Conservation (phyloP, 2,888 invertebrate genomes). For the Hofmannophila pseudospretella region DNA sequence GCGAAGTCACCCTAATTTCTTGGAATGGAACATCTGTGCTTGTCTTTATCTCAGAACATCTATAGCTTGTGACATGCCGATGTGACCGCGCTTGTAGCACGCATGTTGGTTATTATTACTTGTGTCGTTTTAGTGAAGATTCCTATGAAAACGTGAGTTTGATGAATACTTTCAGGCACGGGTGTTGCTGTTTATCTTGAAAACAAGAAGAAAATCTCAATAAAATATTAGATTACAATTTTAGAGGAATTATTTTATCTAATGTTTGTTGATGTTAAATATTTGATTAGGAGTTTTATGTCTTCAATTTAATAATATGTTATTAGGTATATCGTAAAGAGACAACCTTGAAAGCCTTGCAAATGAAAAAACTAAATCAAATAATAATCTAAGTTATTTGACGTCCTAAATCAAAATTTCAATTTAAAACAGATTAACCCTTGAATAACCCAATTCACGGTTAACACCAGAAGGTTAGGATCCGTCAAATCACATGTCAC, state of each 20-base stretch:
- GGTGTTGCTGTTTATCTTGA: too few species aligned
- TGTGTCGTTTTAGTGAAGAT: slow-evolving; percentile 4
- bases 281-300: too few species aligned
- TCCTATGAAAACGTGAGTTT: background rate
- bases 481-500: slow-evolving; percentile 58
- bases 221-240: background rate
- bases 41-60: slow-evolving; percentile 60
- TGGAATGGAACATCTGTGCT: slow-evolving; percentile 58
- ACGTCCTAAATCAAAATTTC: slow-evolving; percentile 27
- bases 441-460: slow-evolving; percentile 53
- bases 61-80: slow-evolving; percentile 38
- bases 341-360: too few species aligned
- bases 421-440: slow-evolving; percentile 63
- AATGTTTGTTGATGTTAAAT: too few species aligned
- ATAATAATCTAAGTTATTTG: slow-evolving; percentile 29
- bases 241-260: too few species aligned
- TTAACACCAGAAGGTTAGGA: slow-evolving; percentile 62
- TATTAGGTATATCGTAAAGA: too few species aligned
- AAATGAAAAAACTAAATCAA: slow-evolving; percentile 18
- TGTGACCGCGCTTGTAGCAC: slow-evolving; percentile 22
- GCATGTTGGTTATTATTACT: slow-evolving; percentile 10
- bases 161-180: background rate
- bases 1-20: slow-evolving; percentile 36
- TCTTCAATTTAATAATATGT: too few species aligned
- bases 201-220: background rate